Evolutionary conservation across 2,888 invertebrate genomes (phyloP).

Genomic region (Drosophila anomelani): DNA sequence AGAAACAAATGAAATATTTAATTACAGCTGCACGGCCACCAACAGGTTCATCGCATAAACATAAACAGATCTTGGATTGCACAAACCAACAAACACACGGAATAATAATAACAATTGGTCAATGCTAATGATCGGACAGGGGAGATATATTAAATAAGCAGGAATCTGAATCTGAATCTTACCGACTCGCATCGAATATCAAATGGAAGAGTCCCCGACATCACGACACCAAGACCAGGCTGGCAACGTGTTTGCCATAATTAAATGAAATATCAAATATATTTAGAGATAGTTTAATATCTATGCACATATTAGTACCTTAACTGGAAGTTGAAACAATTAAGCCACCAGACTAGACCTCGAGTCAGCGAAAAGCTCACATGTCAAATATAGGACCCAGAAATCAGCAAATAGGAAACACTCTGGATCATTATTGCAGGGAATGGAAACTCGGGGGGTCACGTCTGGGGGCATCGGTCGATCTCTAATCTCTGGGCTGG

Average conservation of each 20-base stretch:
- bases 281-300: background rate
- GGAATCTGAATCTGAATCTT: slow-evolving; percentile 40
- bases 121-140: slow-evolving; percentile 8
- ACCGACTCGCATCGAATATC: slow-evolving; percentile 25
- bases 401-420: background rate
- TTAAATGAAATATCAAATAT: background rate
- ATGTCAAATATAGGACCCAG: background rate
- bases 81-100: slow-evolving; percentile 3
- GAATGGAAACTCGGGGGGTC: background rate
- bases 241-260: slow-evolving; percentile 25
- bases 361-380: background rate
- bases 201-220: slow-evolving; percentile 4
- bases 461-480: background rate
- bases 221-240: background rate
- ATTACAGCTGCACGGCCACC: background rate
- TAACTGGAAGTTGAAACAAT: background rate
- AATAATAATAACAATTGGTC: slow-evolving; percentile 6
- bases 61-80: slow-evolving; percentile 28
- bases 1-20: slow-evolving; percentile 10
- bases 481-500: slow-evolving; percentile 29
- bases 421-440: background rate
- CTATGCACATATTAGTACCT: too few relatives aligned
- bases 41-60: slow-evolving; percentile 12
- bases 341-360: background rate
- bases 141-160: slow-evolving; percentile 9